Evolutionary conservation across 1,140 invertebrate genomes (phyloP), one percentile per base, ranked within the genome.

Genomic region (Sweltsa coloradensis): DNA sequence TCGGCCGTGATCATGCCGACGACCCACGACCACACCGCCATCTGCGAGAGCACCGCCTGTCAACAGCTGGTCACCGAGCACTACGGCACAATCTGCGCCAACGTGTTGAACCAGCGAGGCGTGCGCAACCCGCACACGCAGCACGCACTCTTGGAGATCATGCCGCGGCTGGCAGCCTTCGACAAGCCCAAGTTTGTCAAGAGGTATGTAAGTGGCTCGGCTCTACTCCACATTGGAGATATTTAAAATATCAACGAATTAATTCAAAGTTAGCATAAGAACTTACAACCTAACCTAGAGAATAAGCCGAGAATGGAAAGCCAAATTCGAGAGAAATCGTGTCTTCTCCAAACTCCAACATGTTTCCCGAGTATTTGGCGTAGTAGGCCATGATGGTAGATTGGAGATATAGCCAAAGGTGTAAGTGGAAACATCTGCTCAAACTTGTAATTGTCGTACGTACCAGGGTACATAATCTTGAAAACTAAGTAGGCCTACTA

Each of bases 151-250:
- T 72, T 97, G 46, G 81, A 81, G 19, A 76, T 97, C 31, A 69
- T 98, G 50, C 95, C 95, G n/a, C 73, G 93, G 44, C 64, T 98
- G n/a, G 92, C 90, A 5, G 90, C 91, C 11, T 95, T 97, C 54
- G 83, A 92, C 61, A 82, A 80, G 45, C 76, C 80, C n/a, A 74
- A 76, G 26, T 97, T 96, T 56, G 73, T 82, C 2, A 71, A 71
- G 27, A 75, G 37, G 58, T 64, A 51, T 58, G 53, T 50, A 25
- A 21, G 23, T 7, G 19, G 14, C 4, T n/a, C n/a, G n/a, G n/a
- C n/a, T n/a, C n/a, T n/a, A n/a, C n/a, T n/a, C n/a, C n/a, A 31
- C 14, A 9, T 31, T 31, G 27, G 27, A n/a, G 27, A 31, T 31
- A 7, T 31, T 31, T 31, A 31, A 31, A 31, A 31, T 7, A 31